Conservation (phyloP, 2,797 vertebrate species). For the Delichon dasypus region DNA sequence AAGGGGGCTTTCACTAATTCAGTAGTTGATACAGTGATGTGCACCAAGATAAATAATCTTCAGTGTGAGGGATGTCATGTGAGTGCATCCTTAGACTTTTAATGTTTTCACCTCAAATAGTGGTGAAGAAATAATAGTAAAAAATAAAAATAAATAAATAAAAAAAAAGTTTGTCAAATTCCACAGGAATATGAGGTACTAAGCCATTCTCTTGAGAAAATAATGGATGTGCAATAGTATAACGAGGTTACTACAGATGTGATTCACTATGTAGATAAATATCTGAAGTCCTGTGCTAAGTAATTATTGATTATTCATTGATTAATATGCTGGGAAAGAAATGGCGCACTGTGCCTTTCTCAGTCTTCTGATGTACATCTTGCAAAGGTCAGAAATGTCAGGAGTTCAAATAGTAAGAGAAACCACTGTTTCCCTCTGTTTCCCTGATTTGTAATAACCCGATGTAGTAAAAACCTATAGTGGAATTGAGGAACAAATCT, state of each 20-base stretch:
- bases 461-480: background rate
- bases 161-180: background rate
- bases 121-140: background rate
- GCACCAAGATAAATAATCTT: background rate
- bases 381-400: background rate
- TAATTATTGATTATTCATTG: background rate
- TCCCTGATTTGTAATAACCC: background rate
- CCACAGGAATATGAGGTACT: background rate
- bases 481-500: background rate
- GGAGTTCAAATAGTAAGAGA: background rate
- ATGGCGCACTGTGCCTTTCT: background rate
- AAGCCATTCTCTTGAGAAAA: background rate
- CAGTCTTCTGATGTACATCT: background rate
- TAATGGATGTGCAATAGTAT: background rate
- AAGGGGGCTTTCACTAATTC: background rate
- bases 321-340: background rate
- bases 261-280: background rate
- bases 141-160: too few species aligned
- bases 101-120: background rate
- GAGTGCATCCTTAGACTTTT: background rate
- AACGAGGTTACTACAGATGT: background rate
- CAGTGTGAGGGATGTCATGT: background rate
- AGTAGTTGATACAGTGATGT: background rate
- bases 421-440: background rate
- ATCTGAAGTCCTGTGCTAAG: background rate